Conservation (phyloP, 2,888 invertebrate species). For the Drosophila tripunctata region DNA sequence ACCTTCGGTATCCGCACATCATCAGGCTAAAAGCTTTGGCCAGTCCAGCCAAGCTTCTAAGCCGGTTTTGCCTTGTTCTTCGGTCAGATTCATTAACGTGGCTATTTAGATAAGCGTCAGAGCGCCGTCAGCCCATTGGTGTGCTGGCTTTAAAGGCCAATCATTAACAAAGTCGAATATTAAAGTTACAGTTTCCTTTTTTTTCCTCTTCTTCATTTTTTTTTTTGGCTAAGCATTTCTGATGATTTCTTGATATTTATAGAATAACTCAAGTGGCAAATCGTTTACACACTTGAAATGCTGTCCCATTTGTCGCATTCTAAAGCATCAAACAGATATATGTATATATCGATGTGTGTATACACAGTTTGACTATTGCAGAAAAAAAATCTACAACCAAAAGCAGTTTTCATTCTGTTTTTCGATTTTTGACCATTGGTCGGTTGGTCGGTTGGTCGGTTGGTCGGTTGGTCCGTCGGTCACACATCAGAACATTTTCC, state of each 20-base stretch:
- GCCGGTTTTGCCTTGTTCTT: constrained; percentile 69
- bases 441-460: no score
- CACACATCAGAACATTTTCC: constrained; percentile 56
- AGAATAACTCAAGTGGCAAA: constrained; percentile 82
- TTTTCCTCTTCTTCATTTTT: neutral
- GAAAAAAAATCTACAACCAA: no score
- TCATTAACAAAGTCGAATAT: constrained; percentile 47
- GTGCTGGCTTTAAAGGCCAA: constrained; percentile 34
- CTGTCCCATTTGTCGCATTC: constrained; percentile 71
- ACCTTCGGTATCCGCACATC: constrained; percentile 24
- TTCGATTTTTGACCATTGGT: constrained; percentile 74
- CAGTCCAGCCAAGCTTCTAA: constrained; percentile 43
- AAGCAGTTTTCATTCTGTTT: constrained; percentile 31
- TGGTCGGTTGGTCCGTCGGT: no score
- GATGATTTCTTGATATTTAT: constrained; percentile 79
- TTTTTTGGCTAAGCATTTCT: constrained; percentile 32
- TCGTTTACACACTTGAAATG: constrained; percentile 82
- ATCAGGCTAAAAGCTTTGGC: constrained; percentile 69
- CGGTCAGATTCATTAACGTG: constrained; percentile 79
- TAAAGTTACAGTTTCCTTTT: constrained; percentile 48
- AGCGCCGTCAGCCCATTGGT: constrained; percentile 29
- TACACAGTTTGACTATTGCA: neutral
- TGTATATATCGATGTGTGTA: neutral
- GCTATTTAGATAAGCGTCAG: constrained; percentile 77
- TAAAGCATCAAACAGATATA: constrained; percentile 54